Base-by-base conservation (phyloP, 92 coral and sea anemone genomes). In the Phenganax marumi region DNA sequence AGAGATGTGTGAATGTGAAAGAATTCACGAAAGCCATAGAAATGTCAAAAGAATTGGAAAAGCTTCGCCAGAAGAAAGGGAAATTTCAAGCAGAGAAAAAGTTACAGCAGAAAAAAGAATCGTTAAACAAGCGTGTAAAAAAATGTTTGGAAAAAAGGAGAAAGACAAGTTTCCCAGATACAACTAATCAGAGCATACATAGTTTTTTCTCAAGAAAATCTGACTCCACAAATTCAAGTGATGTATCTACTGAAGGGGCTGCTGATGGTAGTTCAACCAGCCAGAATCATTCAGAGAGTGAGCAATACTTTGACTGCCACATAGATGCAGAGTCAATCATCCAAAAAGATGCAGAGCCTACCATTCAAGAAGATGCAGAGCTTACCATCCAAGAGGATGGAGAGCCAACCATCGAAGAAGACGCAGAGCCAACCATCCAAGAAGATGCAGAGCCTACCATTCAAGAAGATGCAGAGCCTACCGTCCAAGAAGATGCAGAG, bases 11-110 rank as follows among this genome's bases (percentile, higher is more conserved):
- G 21, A 84, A 83, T 83, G 87, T 84, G 51, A 83, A 83, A 51
- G 79, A 84, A 70, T 87, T 83, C 74, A 83, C 84, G 24, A 83
- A 77, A 84, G 87, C 90, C 64, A 48, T 87, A 54, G 87, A 87
- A 49, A 74, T 84, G 79, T 87, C 90, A 69, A 83, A 87, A 55
- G 87, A 87, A 84, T 68, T 87, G 87, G 87, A 83, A 61, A 87
- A 84, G 50, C 81, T 87, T 65, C 73, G 90, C 78, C 70, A 61
- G 68, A 84, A 84, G 81, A 72, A 72, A 76, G 57, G 83, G 39
- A 84, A 75, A 73, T 74, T 75, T 52, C 87, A 61, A 64, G 77
- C 49, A 72, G 25, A 63, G 73, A 70, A 52, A 84, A 82, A 24
- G 73, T 79, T 65, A 26, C 63, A 17, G 60, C 75, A 46, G 82